Evolutionary conservation across 2,113 vertebrate genomes (phyloP).

Genomic region (Boleophthalmus pectinirostris): DNA sequence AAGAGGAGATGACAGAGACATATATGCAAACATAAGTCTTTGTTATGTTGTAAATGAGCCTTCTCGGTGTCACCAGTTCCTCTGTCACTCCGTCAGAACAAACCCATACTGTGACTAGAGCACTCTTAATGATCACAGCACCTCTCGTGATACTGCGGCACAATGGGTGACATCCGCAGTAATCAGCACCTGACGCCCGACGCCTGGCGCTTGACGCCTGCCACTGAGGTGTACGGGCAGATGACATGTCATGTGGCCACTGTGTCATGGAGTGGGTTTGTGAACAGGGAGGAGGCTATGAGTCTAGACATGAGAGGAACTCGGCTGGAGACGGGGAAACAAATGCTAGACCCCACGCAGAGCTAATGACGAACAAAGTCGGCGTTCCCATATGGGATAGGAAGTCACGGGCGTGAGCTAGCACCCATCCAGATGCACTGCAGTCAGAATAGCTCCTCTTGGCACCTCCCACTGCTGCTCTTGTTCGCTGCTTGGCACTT

Average conservation of each 20-base stretch:
- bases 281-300: conserved; percentile 35
- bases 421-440: conserved; percentile 66
- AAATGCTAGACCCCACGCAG: conserved; percentile 50
- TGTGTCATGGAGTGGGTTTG: conserved; percentile 58
- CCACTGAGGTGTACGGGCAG: conserved; percentile 57
- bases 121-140: conserved; percentile 49
- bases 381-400: conserved; percentile 52
- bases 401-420: conserved; percentile 63
- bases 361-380: conserved; percentile 73
- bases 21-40: conserved; percentile 24
- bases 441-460: conserved; percentile 66
- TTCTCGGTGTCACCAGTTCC: conserved; percentile 1
- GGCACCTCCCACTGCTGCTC: conserved; percentile 65
- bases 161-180: conserved; percentile 68
- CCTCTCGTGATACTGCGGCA: conserved; percentile 56
- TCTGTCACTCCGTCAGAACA: conserved; percentile 26
- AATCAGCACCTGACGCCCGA: conserved; percentile 75
- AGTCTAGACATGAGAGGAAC: conserved; percentile 33
- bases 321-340: conserved; percentile 34
- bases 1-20: conserved; percentile 2
- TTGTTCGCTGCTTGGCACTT: conserved; percentile 28
- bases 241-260: conserved; percentile 61
- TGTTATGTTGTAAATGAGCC: conserved; percentile 42
- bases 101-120: conserved; percentile 28
- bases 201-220: conserved; percentile 63